Conservation (phyloP, 2,888 invertebrate genomes). For the Capitulum mitella region DNA sequence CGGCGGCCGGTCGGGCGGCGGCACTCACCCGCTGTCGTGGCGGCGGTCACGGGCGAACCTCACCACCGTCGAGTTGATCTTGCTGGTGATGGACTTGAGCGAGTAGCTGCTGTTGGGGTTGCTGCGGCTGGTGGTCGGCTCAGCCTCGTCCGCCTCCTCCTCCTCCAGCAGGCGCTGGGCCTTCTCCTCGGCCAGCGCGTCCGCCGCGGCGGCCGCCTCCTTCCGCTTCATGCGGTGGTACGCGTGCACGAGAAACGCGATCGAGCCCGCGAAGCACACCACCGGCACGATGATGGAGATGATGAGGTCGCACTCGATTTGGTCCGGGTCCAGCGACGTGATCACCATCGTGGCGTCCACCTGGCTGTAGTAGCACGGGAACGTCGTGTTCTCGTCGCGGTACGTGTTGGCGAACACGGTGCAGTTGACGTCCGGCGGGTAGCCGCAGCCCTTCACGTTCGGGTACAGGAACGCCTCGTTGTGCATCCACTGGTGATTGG, state of each 20-base stretch:
- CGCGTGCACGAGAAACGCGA: slow-evolving; percentile 82
- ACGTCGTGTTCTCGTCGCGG: slow-evolving; percentile 68
- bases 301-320: slow-evolving; percentile 71
- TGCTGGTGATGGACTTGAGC: slow-evolving; percentile 12
- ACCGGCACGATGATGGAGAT: slow-evolving; percentile 89
- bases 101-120: slow-evolving; percentile 9
- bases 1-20: too few relatives aligned
- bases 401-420: slow-evolving; percentile 71
- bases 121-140: neutral
- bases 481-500: slow-evolving; percentile 30
- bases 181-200: neutral
- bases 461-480: slow-evolving; percentile 64
- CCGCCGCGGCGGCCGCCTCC: neutral
- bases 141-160: neutral
- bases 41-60: slow-evolving; percentile 3
- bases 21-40: neutral
- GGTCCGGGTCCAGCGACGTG: slow-evolving; percentile 76
- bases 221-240: slow-evolving; percentile 54
- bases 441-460: slow-evolving; percentile 86
- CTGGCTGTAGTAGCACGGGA: slow-evolving; percentile 79
- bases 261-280: slow-evolving; percentile 83
- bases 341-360: slow-evolving; percentile 81
- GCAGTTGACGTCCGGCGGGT: slow-evolving; percentile 84
- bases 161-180: neutral
- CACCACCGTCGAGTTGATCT: neutral